phyloP scores from a whole-genome alignment of 2,797 vertebrate species.

The Pseudomugil tenellus region DNA sequence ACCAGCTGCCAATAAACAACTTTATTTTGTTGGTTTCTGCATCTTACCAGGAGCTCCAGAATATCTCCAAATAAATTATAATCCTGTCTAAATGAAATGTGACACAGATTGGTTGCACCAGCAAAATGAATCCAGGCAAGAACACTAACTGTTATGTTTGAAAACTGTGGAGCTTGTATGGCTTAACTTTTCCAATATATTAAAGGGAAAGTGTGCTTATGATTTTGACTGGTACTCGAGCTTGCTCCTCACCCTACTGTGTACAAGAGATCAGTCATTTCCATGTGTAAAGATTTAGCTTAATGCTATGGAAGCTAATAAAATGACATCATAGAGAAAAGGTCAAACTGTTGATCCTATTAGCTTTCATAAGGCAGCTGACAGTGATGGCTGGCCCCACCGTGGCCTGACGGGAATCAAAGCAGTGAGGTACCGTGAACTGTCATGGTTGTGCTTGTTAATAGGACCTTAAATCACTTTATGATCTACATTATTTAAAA shows the following conservation, averaged over 20 bases:
- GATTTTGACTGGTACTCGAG: background rate
- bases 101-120: background rate
- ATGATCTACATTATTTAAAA: constrained; percentile 63
- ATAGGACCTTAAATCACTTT: constrained; percentile 59
- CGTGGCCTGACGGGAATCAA: constrained; percentile 58
- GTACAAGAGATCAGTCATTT: constrained; percentile 10
- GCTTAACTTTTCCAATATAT: too few relatives aligned
- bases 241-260: background rate
- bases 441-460: constrained; percentile 37
- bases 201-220: too few relatives aligned
- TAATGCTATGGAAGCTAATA: constrained; percentile 54
- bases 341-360: constrained; percentile 65
- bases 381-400: constrained; percentile 57
- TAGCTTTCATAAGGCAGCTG: constrained; percentile 61
- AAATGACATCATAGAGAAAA: constrained; percentile 49
- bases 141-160: too few relatives aligned
- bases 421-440: constrained; percentile 35
- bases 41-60: background rate
- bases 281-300: constrained; percentile 29
- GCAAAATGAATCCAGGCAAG: too few relatives aligned
- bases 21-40: background rate
- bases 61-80: background rate
- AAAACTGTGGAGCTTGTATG: too few relatives aligned
- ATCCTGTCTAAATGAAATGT: background rate
- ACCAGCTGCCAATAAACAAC: too few relatives aligned